Evolutionary conservation across 2,888 invertebrate species (phyloP).

Genomic region (Anthrax anthrax): DNA sequence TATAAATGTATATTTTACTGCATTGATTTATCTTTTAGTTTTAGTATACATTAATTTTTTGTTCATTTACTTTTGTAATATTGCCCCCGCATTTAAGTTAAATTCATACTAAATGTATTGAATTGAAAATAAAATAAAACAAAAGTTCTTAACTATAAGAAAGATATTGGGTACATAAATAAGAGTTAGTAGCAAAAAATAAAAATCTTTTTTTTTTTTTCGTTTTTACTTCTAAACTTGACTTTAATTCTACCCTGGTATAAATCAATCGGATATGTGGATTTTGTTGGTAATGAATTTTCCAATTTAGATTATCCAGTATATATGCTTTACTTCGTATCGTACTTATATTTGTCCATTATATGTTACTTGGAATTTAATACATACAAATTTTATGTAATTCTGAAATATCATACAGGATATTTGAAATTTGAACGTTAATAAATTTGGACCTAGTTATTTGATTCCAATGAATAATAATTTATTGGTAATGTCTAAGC

Average conservation of each 20-base stretch:
- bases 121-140: neutral
- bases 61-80: neutral
- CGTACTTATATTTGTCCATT: too few species aligned
- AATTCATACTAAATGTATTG: too few species aligned
- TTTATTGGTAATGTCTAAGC: too few species aligned
- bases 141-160: neutral
- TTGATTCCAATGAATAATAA: too few species aligned
- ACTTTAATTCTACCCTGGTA: conserved; percentile 11
- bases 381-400: too few species aligned
- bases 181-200: neutral
- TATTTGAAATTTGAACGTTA: too few species aligned
- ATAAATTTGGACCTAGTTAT: too few species aligned
- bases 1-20: neutral
- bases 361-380: too few species aligned
- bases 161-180: neutral
- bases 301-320: neutral
- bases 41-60: neutral
- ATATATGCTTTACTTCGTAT: too few species aligned
- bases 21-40: neutral
- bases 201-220: conserved; percentile 4
- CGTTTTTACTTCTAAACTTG: too few species aligned
- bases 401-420: too few species aligned
- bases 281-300: neutral
- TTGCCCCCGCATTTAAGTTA: conserved; percentile 5
- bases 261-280: conserved; percentile 9